Conservation (phyloP, 2,888 invertebrate genomes). For the Seira sanloemensis region DNA sequence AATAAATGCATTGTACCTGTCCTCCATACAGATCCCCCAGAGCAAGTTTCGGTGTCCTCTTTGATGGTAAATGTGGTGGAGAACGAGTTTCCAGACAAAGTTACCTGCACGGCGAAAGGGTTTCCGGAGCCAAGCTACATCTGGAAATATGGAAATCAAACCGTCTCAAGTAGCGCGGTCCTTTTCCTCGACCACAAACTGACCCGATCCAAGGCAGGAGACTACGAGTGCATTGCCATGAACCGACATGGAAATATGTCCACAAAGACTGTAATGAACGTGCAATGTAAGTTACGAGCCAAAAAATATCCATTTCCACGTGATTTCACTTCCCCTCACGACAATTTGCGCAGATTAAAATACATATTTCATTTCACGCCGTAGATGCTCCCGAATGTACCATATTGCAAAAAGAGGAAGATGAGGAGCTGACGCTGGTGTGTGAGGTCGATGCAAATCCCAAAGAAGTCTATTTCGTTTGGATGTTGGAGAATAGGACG, state of each 20-base stretch:
- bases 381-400: slow-evolving; percentile 90
- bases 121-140: slow-evolving; percentile 81
- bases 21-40: slow-evolving; percentile 84
- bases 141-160: slow-evolving; percentile 83
- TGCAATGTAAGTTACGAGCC: slow-evolving; percentile 86
- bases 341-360: slow-evolving; percentile 21
- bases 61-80: slow-evolving; percentile 76
- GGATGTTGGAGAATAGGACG: slow-evolving; percentile 90
- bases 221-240: slow-evolving; percentile 82
- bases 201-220: slow-evolving; percentile 84
- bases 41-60: slow-evolving; percentile 85
- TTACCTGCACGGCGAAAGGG: slow-evolving; percentile 81
- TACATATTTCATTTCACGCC: neutral
- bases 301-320: neutral
- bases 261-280: slow-evolving; percentile 84
- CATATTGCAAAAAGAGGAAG: slow-evolving; percentile 83
- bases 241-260: slow-evolving; percentile 86
- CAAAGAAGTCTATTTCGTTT: slow-evolving; percentile 84
- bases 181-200: slow-evolving; percentile 83
- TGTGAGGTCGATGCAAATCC: slow-evolving; percentile 91
- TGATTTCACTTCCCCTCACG: neutral
- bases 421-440: slow-evolving; percentile 85
- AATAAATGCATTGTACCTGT: neutral
- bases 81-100: slow-evolving; percentile 79
- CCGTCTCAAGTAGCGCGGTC: slow-evolving; percentile 77